These are phyloP conservation scores for Mylabris sibirica DNA, from an alignment of 2,888 invertebrate genomes.

Conservation along the genomic window DNA sequence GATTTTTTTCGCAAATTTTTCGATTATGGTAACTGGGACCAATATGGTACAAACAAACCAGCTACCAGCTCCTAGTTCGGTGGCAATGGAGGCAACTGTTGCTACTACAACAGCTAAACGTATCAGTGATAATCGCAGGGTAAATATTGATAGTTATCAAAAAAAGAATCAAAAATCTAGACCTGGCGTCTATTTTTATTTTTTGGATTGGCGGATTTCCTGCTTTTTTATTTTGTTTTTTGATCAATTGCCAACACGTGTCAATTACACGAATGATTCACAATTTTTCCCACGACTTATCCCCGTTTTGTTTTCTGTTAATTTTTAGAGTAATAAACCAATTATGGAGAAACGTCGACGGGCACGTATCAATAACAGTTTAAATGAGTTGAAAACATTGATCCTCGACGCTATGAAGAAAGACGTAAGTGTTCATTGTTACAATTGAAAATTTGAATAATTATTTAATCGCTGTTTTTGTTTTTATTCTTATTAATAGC, in stretches of 20 bases:
- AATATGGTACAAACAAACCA: slow-evolving; percentile 32
- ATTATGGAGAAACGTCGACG: slow-evolving; percentile 92
- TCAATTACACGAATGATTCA: slow-evolving; percentile 38
- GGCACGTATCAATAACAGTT: slow-evolving; percentile 88
- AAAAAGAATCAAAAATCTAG: slow-evolving; percentile 6
- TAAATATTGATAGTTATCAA: slow-evolving; percentile 35
- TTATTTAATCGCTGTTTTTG: slow-evolving; percentile 1
- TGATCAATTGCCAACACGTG: slow-evolving; percentile 46
- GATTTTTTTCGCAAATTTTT: slow-evolving; percentile 28
- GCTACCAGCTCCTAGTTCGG: slow-evolving; percentile 16
- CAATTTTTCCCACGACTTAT: slow-evolving; percentile 32
- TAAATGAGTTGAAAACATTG: slow-evolving; percentile 86
- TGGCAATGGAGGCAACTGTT: slow-evolving; percentile 29
- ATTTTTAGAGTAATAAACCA: slow-evolving; percentile 86
- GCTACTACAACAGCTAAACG: slow-evolving; percentile 30
- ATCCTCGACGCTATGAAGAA: slow-evolving; percentile 86
- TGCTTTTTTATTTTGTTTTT: slow-evolving; percentile 35
- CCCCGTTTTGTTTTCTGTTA: slow-evolving; percentile 39
- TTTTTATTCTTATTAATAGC: slow-evolving; percentile 64
- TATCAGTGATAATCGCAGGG: slow-evolving; percentile 52
- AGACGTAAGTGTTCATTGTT: slow-evolving; percentile 75
- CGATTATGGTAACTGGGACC: slow-evolving; percentile 35
- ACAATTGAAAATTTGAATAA: not conserved
- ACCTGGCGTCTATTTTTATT: slow-evolving; percentile 19
- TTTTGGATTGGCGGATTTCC: slow-evolving; percentile 21